phyloP scores from a whole-genome alignment of 1,140 invertebrate species.

The Nylanderia fulva region DNA sequence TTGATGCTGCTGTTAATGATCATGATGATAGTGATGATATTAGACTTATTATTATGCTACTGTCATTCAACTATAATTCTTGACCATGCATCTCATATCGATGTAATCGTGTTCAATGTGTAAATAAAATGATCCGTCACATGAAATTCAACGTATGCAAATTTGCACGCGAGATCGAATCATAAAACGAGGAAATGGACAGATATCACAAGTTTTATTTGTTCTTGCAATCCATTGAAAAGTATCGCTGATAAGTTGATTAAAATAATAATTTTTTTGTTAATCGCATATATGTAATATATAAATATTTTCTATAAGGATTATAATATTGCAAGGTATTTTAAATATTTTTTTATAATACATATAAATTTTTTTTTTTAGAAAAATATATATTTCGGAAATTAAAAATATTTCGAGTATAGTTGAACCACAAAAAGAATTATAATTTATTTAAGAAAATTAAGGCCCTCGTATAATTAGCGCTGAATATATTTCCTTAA shows the following conservation, averaged over 20 bases:
- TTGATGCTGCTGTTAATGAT: neutral
- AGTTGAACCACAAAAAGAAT: neutral
- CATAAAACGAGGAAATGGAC: neutral
- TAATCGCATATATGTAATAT: conserved; percentile 11
- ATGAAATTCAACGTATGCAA: conserved; percentile 60
- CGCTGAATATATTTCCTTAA: neutral
- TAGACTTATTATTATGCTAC: conserved; percentile 69
- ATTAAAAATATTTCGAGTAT: neutral
- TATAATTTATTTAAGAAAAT: neutral
- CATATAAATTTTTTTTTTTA: neutral
- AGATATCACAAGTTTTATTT: neutral
- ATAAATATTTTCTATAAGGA: neutral
- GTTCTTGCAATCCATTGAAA: conserved; percentile 37
- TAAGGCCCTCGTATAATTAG: neutral
- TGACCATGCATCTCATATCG: conserved; percentile 37
- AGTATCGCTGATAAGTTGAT: conserved; percentile 47
- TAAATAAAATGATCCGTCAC: conserved; percentile 47
- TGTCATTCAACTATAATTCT: conserved; percentile 71
- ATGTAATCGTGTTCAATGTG: conserved; percentile 53
- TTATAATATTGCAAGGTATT: neutral
- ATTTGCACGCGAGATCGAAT: neutral
- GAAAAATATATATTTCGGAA: neutral
- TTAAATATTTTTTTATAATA: conserved; percentile 1
- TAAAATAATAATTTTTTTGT: conserved; percentile 52
- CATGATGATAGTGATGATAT: neutral